Evolutionary conservation across 2,888 invertebrate genomes (phyloP).

Genomic region (Spilosoma lubricipeda): DNA sequence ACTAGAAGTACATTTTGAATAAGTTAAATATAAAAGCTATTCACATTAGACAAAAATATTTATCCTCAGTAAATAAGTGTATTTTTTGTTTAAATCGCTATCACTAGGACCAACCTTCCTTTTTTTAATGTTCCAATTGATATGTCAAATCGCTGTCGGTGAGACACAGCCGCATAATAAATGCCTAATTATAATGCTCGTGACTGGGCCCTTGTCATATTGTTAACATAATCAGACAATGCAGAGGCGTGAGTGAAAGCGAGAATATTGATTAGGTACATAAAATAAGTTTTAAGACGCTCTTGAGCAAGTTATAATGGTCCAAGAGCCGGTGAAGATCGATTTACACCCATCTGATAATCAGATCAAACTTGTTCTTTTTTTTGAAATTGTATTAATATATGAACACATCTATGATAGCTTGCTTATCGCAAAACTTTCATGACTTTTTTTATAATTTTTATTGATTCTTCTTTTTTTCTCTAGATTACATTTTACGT

Average conservation of each 20-base stretch:
- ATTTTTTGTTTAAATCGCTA: background rate
- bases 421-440: too few species aligned
- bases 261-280: slow-evolving; percentile 20
- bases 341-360: too few species aligned
- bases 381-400: too few species aligned
- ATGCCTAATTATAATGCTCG: slow-evolving; percentile 20
- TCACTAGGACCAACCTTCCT: background rate
- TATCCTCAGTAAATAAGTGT: background rate
- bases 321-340: too few species aligned
- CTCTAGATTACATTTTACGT: too few species aligned
- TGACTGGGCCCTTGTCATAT: slow-evolving; percentile 20
- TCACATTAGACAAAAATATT: background rate
- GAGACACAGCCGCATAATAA: slow-evolving; percentile 26
- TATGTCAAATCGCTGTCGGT: slow-evolving; percentile 26
- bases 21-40: too few species aligned
- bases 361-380: too few species aligned
- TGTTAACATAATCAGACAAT: slow-evolving; percentile 23
- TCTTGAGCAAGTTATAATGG: background rate
- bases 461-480: too few species aligned
- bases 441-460: too few species aligned
- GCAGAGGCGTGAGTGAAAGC: slow-evolving; percentile 15
- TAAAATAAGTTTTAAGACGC: slow-evolving; percentile 11
- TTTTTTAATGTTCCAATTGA: background rate
- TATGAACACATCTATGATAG: too few species aligned
- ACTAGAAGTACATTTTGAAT: too few species aligned